Percentiles rank a stretch among this genome's conserved stretches.
These are phyloP conservation scores for Pangasius macronema DNA, from an alignment of 2,797 vertebrate genomes.

Conservation along the genomic window DNA sequence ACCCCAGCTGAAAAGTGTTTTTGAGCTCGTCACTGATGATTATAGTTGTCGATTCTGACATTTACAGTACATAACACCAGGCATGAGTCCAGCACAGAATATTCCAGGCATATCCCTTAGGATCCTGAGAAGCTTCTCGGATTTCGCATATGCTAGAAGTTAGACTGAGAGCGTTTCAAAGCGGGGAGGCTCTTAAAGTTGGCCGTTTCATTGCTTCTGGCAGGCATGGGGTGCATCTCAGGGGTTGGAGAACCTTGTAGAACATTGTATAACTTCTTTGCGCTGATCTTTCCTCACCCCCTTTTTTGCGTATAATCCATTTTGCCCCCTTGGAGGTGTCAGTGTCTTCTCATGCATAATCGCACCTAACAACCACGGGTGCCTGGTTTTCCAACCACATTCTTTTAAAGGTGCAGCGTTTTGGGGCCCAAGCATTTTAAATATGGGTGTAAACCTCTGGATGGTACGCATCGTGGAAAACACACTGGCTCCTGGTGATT, in stretches of 20 bases:
- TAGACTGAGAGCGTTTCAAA: conserved; percentile 47
- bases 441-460: conserved; percentile 32
- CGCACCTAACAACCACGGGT: conserved; percentile 43
- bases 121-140: conserved; percentile 49
- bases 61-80: conserved; percentile 40
- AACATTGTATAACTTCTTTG: conserved; percentile 14
- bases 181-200: conserved; percentile 26
- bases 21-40: conserved; percentile 37
- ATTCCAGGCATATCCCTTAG: conserved; percentile 44
- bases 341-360: conserved; percentile 61
- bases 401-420: conserved; percentile 11
- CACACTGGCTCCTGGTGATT: conserved; percentile 39
- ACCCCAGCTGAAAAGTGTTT: conserved; percentile 34
- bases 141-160: conserved; percentile 51
- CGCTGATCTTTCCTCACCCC: not conserved
- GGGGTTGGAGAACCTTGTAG: conserved; percentile 23
- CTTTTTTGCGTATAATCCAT: not conserved
- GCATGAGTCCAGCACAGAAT: conserved; percentile 42
- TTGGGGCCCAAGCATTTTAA: conserved; percentile 19
- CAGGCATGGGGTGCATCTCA: conserved; percentile 42
- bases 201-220: conserved; percentile 54
- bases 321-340: conserved; percentile 48
- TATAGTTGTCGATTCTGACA: conserved; percentile 38
- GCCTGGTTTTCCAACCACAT: not conserved
- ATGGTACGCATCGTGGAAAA: conserved; percentile 31